Conservation (phyloP, 2,888 invertebrate genomes). For the Cancer borealis region DNA sequence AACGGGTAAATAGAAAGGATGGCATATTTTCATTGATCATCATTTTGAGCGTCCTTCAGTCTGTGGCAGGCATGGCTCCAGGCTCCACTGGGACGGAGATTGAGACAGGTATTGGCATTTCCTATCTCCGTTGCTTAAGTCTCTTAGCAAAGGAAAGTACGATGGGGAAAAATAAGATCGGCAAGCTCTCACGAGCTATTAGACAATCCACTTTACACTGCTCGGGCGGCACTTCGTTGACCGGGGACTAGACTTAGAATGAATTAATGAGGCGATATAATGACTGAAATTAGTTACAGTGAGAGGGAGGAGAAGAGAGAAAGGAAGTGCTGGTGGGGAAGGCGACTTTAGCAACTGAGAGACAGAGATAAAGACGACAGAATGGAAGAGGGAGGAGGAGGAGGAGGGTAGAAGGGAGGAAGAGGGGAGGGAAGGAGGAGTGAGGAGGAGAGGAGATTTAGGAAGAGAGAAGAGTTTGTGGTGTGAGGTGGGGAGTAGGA, state of each 20-base stretch:
- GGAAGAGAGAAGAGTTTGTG: background rate
- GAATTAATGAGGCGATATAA: background rate
- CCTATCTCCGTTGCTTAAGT: background rate
- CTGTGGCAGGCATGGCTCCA: conserved; percentile 32
- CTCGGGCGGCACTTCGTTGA: background rate
- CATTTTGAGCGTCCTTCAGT: background rate
- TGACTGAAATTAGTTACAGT: background rate
- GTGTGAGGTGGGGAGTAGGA: background rate
- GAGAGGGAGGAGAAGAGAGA: background rate
- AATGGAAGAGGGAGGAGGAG: background rate
- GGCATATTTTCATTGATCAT: background rate
- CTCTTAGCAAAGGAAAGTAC: conserved; percentile 26
- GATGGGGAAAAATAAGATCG: background rate
- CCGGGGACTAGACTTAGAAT: background rate
- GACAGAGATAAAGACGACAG: background rate
- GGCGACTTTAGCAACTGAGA: too few species aligned
- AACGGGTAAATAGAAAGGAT: background rate
- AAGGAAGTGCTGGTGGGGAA: background rate
- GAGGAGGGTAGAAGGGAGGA: background rate
- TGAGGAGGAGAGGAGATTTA: background rate
- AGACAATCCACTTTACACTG: background rate
- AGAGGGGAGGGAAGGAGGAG: background rate
- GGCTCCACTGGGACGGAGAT: background rate
- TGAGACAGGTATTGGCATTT: background rate
- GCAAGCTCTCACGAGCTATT: background rate